These are phyloP conservation scores for Saccostrea cuccullata DNA, from an alignment of 1,140 invertebrate genomes.

Conservation along the genomic window DNA sequence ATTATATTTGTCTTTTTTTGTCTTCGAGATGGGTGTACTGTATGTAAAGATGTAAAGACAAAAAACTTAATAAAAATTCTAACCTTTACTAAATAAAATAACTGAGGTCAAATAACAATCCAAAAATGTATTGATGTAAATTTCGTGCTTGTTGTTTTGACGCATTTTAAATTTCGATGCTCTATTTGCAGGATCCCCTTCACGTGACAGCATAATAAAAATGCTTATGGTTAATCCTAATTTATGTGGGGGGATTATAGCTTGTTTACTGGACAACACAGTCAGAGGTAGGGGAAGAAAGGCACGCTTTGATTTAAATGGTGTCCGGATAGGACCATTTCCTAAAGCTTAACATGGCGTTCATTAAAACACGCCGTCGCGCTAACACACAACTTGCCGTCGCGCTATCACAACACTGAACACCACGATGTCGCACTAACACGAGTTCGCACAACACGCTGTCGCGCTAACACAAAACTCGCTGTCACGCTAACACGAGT, in stretches of 20 bases:
- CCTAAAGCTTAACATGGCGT: no score
- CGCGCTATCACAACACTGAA: no score
- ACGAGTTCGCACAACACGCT: no score
- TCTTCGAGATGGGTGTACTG: not conserved
- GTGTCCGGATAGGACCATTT: no score
- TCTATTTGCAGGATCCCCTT: not conserved
- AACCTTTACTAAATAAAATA: not conserved
- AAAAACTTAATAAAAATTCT: not conserved
- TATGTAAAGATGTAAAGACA: not conserved
- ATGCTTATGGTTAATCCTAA: conserved; percentile 71
- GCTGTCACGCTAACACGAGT: no score
- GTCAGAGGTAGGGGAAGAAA: conserved; percentile 66
- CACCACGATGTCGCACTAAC: no score
- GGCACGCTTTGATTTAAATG: no score
- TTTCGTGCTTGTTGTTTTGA: no score
- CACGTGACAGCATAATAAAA: conserved; percentile 52
- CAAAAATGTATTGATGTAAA: not conserved
- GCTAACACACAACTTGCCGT: no score
- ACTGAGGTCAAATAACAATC: not conserved
- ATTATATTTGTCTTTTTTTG: not conserved
- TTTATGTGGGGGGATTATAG: conserved; percentile 75
- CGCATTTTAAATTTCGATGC: not conserved
- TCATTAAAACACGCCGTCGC: no score
- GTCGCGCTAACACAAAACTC: no score
- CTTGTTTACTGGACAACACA: conserved; percentile 77